phyloP scores from a whole-genome alignment of 2,113 vertebrate genomes.

The Pelusios castaneus region DNA sequence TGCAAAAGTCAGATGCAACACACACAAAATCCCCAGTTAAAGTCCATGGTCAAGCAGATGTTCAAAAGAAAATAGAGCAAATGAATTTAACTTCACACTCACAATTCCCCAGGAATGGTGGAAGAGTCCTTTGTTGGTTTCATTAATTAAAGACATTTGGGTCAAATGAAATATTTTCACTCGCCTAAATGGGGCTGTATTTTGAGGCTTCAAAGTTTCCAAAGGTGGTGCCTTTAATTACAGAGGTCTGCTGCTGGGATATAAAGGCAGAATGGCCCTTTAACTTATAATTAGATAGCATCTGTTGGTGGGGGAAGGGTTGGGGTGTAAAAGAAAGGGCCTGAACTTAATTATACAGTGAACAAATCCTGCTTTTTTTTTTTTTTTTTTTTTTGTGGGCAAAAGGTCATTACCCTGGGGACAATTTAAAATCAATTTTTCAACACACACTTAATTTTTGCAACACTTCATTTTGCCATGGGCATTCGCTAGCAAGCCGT shows the following conservation, averaged over 20 bases:
- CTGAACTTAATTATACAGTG: conserved; percentile 63
- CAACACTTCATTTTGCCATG: conserved; percentile 7
- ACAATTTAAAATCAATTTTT: conserved; percentile 43
- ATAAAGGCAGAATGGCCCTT: conserved; percentile 30
- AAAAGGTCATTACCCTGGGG: conserved; percentile 56
- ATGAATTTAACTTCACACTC: conserved; percentile 30
- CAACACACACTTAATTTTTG: conserved; percentile 44
- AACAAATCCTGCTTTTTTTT: conserved; percentile 54
- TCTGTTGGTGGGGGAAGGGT: conserved; percentile 38
- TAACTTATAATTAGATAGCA: conserved; percentile 34
- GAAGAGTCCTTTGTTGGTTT: conserved; percentile 35
- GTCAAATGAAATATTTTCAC: conserved; percentile 67
- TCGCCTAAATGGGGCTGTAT: conserved; percentile 70
- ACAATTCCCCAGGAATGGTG: background rate
- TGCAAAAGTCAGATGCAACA: conserved; percentile 18
- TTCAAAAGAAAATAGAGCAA: conserved; percentile 44
- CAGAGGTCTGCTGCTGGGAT: conserved; percentile 29
- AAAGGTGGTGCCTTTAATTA: conserved; percentile 43
- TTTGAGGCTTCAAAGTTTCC: conserved; percentile 49
- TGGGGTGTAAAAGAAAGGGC: conserved; percentile 42
- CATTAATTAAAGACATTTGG: conserved; percentile 71
- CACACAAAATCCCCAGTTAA: conserved; percentile 30
- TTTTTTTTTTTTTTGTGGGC: too few species aligned
- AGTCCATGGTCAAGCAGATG: conserved; percentile 56
- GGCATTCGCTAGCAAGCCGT: conserved; percentile 46